phyloP scores from a whole-genome alignment of 2,888 invertebrate genomes.

The Bombylius major region DNA sequence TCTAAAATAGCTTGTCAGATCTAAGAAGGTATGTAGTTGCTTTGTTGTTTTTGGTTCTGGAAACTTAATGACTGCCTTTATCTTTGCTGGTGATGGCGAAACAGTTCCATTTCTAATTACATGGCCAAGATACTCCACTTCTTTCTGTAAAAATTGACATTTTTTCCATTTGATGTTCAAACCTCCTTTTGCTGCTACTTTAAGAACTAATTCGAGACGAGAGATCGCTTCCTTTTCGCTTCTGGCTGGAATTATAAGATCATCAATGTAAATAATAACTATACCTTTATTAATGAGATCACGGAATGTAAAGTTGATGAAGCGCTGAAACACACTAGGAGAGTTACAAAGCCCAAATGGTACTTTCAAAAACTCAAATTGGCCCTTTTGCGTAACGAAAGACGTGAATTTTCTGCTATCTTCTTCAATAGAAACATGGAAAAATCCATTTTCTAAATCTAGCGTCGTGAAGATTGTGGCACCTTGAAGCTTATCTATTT shows the following conservation, averaged over 20 bases:
- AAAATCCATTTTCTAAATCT: constrained; percentile 25
- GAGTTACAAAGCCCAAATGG: constrained; percentile 31
- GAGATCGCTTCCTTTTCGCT: constrained; percentile 5
- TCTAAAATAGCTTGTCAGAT: constrained; percentile 2
- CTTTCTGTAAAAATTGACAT: constrained; percentile 12
- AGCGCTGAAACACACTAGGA: constrained; percentile 21
- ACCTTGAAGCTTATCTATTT: constrained; percentile 20
- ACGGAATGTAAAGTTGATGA: constrained; percentile 16
- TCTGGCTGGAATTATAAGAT: constrained; percentile 18
- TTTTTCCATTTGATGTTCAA: constrained; percentile 13
- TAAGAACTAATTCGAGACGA: constrained; percentile 9
- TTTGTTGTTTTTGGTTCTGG: constrained; percentile 2
- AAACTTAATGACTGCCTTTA: constrained; percentile 7
- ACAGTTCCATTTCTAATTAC: constrained; percentile 10
- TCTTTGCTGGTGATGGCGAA: constrained; percentile 5
- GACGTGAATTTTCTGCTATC: constrained; percentile 21
- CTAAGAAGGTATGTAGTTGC: constrained; percentile 6
- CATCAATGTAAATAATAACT: constrained; percentile 19
- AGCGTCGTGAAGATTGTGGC: constrained; percentile 21
- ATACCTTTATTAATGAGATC: constrained; percentile 8
- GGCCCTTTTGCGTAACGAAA: constrained; percentile 23
- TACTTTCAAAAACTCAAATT: constrained; percentile 20
- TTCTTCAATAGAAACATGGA: constrained; percentile 23
- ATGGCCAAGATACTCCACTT: too few species aligned
- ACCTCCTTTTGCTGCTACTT: constrained; percentile 2